These are phyloP conservation scores for Anabacerthia variegaticeps DNA, from an alignment of 2,797 vertebrate genomes.

Conservation along the genomic window DNA sequence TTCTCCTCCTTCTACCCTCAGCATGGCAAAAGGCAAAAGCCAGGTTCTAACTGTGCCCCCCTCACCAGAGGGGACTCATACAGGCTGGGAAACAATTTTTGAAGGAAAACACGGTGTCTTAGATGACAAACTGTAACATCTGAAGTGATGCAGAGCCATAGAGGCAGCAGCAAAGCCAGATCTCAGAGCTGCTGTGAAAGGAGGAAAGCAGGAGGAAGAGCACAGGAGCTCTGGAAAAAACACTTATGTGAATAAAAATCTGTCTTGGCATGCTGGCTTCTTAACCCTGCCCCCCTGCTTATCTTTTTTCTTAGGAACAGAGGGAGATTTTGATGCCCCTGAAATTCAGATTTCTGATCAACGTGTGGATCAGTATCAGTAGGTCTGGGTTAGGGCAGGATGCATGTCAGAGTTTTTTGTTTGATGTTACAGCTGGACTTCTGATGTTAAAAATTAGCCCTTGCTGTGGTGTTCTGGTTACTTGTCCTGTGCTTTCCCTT, in stretches of 20 bases:
- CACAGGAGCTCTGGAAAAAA: background rate
- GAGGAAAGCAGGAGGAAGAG: background rate
- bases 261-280: background rate
- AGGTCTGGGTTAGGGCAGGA: background rate
- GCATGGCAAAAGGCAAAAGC: background rate
- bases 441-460: background rate
- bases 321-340: background rate
- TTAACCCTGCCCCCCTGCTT: background rate
- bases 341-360: background rate
- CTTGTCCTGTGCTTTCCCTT: background rate
- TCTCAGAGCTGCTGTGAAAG: background rate
- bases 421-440: background rate
- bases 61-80: accelerated
- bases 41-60: background rate
- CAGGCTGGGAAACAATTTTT: background rate
- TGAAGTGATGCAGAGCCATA: background rate
- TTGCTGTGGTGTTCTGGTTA: background rate
- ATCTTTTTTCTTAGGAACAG: background rate
- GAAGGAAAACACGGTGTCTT: background rate
- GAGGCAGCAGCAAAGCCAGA: background rate
- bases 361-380: accelerated
- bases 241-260: background rate
- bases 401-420: background rate
- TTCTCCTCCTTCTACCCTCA: background rate
- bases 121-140: background rate